Evolutionary conservation across 2,113 vertebrate species (phyloP).

Genomic region (Myotis brandtii): DNA sequence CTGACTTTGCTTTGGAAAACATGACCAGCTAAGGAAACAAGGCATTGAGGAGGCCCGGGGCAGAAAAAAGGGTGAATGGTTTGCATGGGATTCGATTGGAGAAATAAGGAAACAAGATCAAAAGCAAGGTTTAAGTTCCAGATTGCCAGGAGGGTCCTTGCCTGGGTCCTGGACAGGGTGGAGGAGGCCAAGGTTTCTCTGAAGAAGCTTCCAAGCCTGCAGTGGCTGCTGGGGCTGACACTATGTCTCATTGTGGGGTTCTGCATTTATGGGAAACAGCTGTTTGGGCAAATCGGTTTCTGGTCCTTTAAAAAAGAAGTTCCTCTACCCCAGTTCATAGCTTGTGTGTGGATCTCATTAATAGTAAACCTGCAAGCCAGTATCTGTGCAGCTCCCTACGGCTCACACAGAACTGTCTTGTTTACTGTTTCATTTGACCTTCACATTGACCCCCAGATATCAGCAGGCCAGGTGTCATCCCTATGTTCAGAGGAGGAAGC

Average conservation of each 20-base stretch:
- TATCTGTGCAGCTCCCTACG: not conserved
- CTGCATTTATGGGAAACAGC: not conserved
- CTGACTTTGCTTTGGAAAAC: conserved; percentile 46
- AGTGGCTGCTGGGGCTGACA: not conserved
- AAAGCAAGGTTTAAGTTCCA: not conserved
- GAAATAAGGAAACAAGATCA: not conserved
- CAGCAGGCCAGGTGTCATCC: not conserved
- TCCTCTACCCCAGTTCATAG: not conserved
- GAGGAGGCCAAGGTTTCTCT: not conserved
- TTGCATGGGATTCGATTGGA: not conserved
- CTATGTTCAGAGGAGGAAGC: not conserved
- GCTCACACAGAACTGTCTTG: not conserved
- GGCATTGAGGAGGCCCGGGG: not conserved
- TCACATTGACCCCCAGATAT: not conserved
- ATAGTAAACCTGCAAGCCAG: not conserved
- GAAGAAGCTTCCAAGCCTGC: not conserved
- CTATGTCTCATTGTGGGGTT: not conserved
- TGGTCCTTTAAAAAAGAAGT: not conserved
- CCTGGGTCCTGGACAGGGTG: not conserved
- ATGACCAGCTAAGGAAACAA: not conserved
- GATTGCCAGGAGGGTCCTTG: not conserved
- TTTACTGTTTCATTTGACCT: not conserved
- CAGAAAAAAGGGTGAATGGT: not conserved
- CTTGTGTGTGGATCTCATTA: not conserved
- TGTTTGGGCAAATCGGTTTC: not conserved